Evolutionary conservation across 2,113 vertebrate genomes (phyloP).

Genomic region (Cryptomyrus ogoouensis): DNA sequence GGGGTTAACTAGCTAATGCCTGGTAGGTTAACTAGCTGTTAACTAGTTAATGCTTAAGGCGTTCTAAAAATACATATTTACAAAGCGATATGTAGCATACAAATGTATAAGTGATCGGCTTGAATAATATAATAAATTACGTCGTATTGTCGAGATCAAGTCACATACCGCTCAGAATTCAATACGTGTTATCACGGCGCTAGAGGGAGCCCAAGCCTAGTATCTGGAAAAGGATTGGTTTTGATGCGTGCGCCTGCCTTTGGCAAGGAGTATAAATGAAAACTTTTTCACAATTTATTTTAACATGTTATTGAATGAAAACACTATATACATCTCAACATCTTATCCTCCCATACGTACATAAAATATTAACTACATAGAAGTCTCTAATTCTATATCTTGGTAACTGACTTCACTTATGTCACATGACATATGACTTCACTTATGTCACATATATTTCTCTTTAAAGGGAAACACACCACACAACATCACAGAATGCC

Average conservation of each 20-base stretch:
- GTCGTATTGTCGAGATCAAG: background rate
- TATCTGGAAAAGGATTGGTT: background rate
- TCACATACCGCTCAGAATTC: background rate
- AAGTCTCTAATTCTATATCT: background rate
- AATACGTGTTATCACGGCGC: background rate
- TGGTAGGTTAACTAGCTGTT: background rate
- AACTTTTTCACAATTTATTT: background rate
- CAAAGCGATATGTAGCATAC: background rate
- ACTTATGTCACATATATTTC: background rate
- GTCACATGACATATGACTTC: too few relatives aligned
- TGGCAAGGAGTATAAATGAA: background rate
- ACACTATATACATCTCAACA: background rate
- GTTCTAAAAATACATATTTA: background rate
- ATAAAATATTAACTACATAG: background rate
- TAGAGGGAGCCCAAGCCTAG: background rate
- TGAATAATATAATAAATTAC: background rate
- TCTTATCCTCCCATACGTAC: background rate
- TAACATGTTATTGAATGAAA: background rate
- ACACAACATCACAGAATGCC: background rate
- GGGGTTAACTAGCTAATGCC: background rate
- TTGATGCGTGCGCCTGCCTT: background rate
- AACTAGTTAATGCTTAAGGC: background rate
- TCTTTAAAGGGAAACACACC: background rate
- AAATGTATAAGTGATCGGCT: background rate
- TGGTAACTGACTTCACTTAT: background rate